Conservation (phyloP, 2,888 invertebrate genomes). For the Malacosoma neustria region DNA sequence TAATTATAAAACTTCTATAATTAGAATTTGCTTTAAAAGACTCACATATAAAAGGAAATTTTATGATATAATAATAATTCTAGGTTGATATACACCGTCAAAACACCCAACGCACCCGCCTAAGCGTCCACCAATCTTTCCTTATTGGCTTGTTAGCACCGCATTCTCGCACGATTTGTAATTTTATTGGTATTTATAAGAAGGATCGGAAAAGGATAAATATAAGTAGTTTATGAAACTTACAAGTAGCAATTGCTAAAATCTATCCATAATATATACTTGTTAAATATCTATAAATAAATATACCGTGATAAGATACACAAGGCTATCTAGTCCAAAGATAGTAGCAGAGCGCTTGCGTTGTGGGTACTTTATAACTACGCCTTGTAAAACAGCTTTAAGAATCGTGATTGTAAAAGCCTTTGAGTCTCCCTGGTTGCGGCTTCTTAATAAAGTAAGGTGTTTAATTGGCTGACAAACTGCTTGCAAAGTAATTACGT, state of each 20-base stretch:
- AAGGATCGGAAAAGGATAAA: constrained; percentile 11
- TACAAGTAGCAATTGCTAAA: not conserved
- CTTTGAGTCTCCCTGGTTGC: constrained; percentile 34
- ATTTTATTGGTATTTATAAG: constrained; percentile 31
- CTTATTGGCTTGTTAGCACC: constrained; percentile 60
- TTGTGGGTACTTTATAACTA: no score
- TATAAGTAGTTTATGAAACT: not conserved
- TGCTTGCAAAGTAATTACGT: constrained; percentile 70
- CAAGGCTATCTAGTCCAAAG: no score
- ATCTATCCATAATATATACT: no score
- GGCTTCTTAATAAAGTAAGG: constrained; percentile 74
- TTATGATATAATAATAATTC: constrained; percentile 45
- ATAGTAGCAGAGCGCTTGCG: no score
- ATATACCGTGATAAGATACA: no score
- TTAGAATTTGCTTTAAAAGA: no score
- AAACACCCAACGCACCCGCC: constrained; percentile 11
- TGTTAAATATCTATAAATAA: no score
- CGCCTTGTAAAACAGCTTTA: not conserved
- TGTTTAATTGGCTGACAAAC: constrained; percentile 75
- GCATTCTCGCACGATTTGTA: constrained; percentile 22
- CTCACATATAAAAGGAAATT: no score
- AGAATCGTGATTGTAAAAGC: constrained; percentile 13
- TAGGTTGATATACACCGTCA: constrained; percentile 45
- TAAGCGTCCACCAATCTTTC: constrained; percentile 43
- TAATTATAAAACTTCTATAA: no score